phyloP scores from a whole-genome alignment of 2,113 vertebrate genomes.

The Furnarius figulus region DNA sequence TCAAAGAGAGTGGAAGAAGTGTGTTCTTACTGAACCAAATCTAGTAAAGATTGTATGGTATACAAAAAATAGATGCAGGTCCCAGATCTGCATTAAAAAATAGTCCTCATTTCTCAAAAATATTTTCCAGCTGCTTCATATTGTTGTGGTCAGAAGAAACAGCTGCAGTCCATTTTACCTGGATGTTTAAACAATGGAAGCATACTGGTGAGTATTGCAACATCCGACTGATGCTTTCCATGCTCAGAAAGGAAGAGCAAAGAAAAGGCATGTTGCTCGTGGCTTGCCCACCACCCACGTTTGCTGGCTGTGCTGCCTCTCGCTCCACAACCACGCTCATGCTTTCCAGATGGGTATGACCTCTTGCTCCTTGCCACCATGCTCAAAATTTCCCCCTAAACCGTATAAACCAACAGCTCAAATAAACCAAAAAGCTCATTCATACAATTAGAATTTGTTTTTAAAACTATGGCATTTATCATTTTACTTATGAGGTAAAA shows the following conservation, averaged over 20 bases:
- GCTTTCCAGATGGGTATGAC: background rate
- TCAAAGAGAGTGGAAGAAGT: background rate
- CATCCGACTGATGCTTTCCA: background rate
- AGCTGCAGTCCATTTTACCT: slow-evolving; percentile 28
- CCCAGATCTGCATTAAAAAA: background rate
- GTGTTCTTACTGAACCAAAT: background rate
- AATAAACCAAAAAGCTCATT: background rate
- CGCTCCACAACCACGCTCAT: background rate
- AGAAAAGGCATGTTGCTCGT: background rate
- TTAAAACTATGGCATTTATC: background rate
- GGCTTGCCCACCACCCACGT: background rate
- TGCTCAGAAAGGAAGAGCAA: background rate
- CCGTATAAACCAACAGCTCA: background rate
- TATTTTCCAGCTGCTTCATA: slow-evolving; percentile 2
- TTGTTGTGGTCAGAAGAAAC: background rate
- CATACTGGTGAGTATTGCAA: background rate
- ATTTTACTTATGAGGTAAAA: too few species aligned
- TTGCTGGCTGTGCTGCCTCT: background rate
- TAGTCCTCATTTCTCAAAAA: background rate
- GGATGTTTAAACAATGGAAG: background rate
- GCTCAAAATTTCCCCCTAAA: background rate
- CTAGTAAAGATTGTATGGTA: background rate
- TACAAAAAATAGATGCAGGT: background rate
- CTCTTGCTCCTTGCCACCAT: background rate
- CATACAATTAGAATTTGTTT: background rate